A percentile compares a stretch with the other conserved stretches of the same genome.
These are phyloP conservation scores for Meta bourneti DNA, from an alignment of 2,888 invertebrate genomes.

Conservation along the genomic window DNA sequence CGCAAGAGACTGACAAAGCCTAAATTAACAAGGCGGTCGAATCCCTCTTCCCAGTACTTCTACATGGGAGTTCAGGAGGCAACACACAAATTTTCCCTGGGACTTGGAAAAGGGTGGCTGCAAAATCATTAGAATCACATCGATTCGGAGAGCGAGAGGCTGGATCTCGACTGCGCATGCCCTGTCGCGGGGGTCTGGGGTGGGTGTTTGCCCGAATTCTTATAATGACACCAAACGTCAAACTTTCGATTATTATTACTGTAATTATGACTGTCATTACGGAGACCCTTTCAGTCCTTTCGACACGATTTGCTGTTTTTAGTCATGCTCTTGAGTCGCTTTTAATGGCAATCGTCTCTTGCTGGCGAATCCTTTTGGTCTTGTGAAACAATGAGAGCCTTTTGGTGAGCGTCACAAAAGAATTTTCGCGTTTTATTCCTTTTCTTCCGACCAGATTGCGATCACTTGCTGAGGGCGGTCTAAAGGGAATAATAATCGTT, in stretches of 20 bases:
- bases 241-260: conserved; percentile 62
- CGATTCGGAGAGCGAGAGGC: conserved; percentile 28
- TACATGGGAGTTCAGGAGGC: conserved; percentile 36
- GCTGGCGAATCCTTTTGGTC: conserved; percentile 19
- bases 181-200: not conserved
- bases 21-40: conserved; percentile 13
- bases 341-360: conserved; percentile 45
- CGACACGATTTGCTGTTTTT: conserved; percentile 17
- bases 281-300: conserved; percentile 1
- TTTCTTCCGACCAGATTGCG: not conserved
- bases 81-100: conserved; percentile 18
- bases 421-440: conserved; percentile 8
- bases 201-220: conserved; percentile 21
- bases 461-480: not conserved
- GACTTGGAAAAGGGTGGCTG: conserved; percentile 45
- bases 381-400: conserved; percentile 30
- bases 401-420: not conserved
- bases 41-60: conserved; percentile 30
- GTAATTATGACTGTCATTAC: conserved; percentile 44
- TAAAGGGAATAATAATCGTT: conserved; percentile 23
- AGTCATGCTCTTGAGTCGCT: conserved; percentile 3
- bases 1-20: not conserved
- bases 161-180: not conserved
- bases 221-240: conserved; percentile 58
- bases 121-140: conserved; percentile 68